phyloP scores from a whole-genome alignment of 1,140 invertebrate species.

The Eulimnadia texana region DNA sequence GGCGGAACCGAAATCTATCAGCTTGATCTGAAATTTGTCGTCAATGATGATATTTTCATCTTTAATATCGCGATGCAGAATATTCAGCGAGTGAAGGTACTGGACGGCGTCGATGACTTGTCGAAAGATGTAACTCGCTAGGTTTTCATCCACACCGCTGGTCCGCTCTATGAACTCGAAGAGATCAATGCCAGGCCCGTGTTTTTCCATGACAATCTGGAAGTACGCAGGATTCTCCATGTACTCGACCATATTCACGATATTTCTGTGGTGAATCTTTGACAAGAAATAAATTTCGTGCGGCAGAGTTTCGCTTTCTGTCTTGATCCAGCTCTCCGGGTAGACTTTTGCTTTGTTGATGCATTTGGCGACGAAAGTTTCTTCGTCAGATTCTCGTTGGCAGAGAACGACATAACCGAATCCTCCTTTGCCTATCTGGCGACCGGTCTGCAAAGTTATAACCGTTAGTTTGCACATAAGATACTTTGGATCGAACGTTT shows the following conservation, averaged over 20 bases:
- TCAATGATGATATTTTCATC: conserved; percentile 64
- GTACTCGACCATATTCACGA: conserved; percentile 50
- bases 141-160: conserved; percentile 48
- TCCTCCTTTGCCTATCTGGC: conserved; percentile 57
- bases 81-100: conserved; percentile 48
- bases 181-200: conserved; percentile 61
- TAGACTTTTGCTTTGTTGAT: conserved; percentile 53
- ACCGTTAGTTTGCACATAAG: not conserved
- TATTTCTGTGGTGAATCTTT: conserved; percentile 51
- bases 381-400: conserved; percentile 40
- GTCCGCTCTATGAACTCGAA: conserved; percentile 63
- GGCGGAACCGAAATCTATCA: conserved; percentile 66
- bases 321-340: conserved; percentile 48
- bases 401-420: conserved; percentile 59
- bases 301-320: conserved; percentile 36
- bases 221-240: conserved; percentile 56
- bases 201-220: conserved; percentile 65
- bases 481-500: too few species aligned
- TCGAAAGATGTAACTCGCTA: conserved; percentile 56
- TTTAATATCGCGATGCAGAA: conserved; percentile 58
- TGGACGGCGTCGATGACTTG: conserved; percentile 46
- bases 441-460: conserved; percentile 30
- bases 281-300: conserved; percentile 49
- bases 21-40: conserved; percentile 53
- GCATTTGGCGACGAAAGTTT: conserved; percentile 56